These are phyloP conservation scores for Polyploca ridens DNA, from an alignment of 2,888 invertebrate species.

Conservation along the genomic window DNA sequence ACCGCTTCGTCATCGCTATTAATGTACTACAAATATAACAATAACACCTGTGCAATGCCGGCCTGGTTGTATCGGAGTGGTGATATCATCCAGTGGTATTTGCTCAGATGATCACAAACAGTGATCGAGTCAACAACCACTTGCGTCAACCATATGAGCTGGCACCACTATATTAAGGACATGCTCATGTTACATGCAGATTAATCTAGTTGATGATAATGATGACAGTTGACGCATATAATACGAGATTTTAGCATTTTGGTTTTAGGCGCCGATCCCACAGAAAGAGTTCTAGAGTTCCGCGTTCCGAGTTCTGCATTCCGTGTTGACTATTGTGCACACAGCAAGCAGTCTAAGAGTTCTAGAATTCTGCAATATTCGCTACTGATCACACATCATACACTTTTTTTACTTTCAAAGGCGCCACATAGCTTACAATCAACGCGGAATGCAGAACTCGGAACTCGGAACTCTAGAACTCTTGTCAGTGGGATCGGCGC, in stretches of 20 bases:
- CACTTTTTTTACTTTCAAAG: too few relatives aligned
- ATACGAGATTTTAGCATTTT: neutral
- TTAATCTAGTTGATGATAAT: neutral
- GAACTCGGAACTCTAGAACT: too few relatives aligned
- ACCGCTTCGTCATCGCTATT: conserved; percentile 17
- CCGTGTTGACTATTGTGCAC: too few relatives aligned
- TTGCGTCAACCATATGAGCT: conserved; percentile 66
- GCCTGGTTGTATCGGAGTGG: conserved; percentile 28
- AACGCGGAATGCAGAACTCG: too few relatives aligned
- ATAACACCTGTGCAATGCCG: conserved; percentile 49
- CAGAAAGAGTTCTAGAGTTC: too few relatives aligned
- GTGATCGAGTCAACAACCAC: conserved; percentile 51
- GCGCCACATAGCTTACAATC: too few relatives aligned
- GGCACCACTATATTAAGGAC: conserved; percentile 55
- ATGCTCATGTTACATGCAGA: conserved; percentile 19
- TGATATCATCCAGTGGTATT: conserved; percentile 68
- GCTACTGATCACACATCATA: too few relatives aligned
- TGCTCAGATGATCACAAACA: conserved; percentile 62
- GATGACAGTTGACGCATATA: neutral
- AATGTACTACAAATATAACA: conserved; percentile 22
- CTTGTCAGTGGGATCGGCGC: too few relatives aligned
- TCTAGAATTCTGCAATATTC: too few relatives aligned
- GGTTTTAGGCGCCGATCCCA: too few relatives aligned
- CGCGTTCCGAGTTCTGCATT: too few relatives aligned
- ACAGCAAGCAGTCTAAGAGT: too few relatives aligned